phyloP scores from a whole-genome alignment of 2,113 vertebrate species.

The Tupaia chinensis region DNA sequence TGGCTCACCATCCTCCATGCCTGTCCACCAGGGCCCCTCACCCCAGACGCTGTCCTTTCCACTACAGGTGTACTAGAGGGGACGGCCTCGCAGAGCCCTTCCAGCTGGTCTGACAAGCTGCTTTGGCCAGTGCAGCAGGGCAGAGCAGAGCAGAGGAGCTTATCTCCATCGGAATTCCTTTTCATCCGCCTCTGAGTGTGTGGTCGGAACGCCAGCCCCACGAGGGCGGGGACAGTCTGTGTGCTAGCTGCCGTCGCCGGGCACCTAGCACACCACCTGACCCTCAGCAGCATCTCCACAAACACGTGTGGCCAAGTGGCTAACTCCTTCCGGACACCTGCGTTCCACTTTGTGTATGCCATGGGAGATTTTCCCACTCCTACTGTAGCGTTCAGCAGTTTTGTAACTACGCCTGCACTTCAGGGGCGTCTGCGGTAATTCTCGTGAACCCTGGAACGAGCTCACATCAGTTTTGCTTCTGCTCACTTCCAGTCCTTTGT shows the following conservation, averaged over 20 bases:
- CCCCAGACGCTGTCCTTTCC: not conserved
- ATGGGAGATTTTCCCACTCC: not conserved
- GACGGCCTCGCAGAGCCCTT: not conserved
- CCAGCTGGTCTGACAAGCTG: fast-evolving
- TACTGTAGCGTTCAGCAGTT: not conserved
- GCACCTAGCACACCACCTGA: not conserved
- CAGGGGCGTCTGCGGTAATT: not conserved
- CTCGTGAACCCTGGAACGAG: not conserved
- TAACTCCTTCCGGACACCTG: not conserved
- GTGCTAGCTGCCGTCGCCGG: not conserved
- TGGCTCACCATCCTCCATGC: not conserved
- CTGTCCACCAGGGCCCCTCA: not conserved
- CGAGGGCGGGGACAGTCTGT: fast-evolving
- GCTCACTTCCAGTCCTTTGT: not conserved
- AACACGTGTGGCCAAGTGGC: not conserved
- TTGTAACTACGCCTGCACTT: not conserved
- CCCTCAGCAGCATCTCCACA: not conserved
- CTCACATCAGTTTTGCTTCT: not conserved
- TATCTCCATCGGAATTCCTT: not conserved
- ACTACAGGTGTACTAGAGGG: not conserved
- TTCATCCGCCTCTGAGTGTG: not conserved
- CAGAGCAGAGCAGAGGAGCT: not conserved
- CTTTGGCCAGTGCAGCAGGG: not conserved
- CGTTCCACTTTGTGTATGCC: not conserved
- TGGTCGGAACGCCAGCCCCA: not conserved